These are phyloP conservation scores for Caenorhabditis wallacei DNA, from an alignment of 2,888 invertebrate genomes.

Conservation along the genomic window DNA sequence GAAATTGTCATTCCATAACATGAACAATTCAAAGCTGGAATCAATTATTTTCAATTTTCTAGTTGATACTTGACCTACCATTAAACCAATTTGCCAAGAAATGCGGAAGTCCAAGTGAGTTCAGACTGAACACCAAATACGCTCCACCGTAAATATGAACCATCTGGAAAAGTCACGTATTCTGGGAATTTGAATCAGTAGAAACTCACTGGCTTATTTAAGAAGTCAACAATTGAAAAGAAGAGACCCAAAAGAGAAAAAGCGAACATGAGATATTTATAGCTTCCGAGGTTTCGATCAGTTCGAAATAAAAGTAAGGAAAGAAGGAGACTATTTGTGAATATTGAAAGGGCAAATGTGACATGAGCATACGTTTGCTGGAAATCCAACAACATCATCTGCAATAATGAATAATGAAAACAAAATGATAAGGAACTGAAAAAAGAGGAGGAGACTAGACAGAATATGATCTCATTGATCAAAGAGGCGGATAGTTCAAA, in stretches of 20 bases:
- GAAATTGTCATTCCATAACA: constrained; percentile 65
- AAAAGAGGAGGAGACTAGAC: constrained; percentile 1
- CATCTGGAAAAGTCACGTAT: constrained; percentile 50
- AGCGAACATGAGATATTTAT: constrained; percentile 58
- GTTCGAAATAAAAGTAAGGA: constrained; percentile 47
- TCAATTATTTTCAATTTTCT: not conserved
- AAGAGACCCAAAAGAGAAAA: constrained; percentile 53
- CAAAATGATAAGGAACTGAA: not conserved
- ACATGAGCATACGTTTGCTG: constrained; percentile 52
- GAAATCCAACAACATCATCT: constrained; percentile 56
- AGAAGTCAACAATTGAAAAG: constrained; percentile 53
- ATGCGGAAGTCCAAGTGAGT: constrained; percentile 48
- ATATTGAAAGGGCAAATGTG: constrained; percentile 51
- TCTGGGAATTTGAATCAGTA: not conserved
- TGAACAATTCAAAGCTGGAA: constrained; percentile 58
- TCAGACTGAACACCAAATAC: constrained; percentile 52
- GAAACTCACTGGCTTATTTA: constrained; percentile 54
- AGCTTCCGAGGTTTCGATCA: constrained; percentile 47
- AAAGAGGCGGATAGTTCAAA: not conserved
- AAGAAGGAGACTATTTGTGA: constrained; percentile 32
- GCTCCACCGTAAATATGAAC: constrained; percentile 56
- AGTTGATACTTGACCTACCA: not conserved
- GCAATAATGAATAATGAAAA: constrained; percentile 13
- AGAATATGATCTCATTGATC: not conserved
- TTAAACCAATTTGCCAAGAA: constrained; percentile 59